Evolutionary conservation across 2,888 invertebrate genomes (phyloP).

Genomic region (Penaeus monodon): DNA sequence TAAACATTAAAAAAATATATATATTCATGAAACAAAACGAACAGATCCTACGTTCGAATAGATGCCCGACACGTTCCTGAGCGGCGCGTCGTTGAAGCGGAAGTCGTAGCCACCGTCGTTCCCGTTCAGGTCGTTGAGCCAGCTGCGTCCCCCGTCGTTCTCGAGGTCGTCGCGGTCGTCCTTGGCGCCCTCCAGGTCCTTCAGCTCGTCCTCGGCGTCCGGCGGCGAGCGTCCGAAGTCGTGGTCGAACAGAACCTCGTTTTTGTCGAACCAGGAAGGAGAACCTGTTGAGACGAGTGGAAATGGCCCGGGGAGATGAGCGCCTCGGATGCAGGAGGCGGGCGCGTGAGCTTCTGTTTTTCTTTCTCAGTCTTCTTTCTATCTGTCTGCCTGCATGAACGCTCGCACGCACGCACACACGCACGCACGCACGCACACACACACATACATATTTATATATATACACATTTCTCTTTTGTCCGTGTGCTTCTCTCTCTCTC

Average conservation of each 20-base stretch:
- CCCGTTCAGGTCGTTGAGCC: background rate
- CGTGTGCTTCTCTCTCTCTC: too few relatives aligned
- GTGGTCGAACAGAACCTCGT: slow-evolving; percentile 6
- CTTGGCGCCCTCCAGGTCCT: background rate
- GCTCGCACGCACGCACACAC: too few relatives aligned
- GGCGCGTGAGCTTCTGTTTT: too few relatives aligned
- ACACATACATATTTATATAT: too few relatives aligned
- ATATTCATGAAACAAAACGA: background rate
- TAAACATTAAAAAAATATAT: too few relatives aligned
- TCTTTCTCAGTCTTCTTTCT: too few relatives aligned
- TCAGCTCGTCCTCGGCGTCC: background rate
- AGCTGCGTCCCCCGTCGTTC: background rate
- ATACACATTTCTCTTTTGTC: too few relatives aligned
- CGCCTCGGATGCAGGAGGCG: too few relatives aligned
- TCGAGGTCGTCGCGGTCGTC: background rate
- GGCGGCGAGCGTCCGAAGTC: background rate
- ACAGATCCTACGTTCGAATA: slow-evolving; percentile 32
- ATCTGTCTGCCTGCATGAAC: too few relatives aligned
- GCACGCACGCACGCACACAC: too few relatives aligned
- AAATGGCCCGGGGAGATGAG: too few relatives aligned
- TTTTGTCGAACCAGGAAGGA: slow-evolving; percentile 6
- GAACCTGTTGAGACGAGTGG: background rate
- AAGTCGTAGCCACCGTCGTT: slow-evolving; percentile 36
- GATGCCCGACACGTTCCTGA: slow-evolving; percentile 18
- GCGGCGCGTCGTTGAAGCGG: slow-evolving; percentile 29